phyloP scores from a whole-genome alignment of 2,888 invertebrate genomes.

The Fissipunctia ypsillon region DNA sequence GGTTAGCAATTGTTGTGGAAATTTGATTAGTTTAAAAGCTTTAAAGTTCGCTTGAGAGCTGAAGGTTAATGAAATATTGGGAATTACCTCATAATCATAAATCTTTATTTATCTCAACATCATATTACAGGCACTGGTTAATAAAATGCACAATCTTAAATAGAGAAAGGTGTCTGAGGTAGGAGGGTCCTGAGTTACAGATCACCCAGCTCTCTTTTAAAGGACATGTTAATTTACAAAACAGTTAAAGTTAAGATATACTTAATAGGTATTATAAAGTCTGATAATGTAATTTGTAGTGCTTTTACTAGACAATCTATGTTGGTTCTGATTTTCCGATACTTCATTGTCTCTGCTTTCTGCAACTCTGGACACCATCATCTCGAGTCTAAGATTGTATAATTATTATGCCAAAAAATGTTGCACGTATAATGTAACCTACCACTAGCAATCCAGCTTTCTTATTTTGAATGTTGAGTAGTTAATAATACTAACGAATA shows the following conservation, averaged over 20 bases:
- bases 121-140: too few species aligned
- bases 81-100: too few species aligned
- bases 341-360: neutral
- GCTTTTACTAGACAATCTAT: neutral
- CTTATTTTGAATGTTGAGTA: neutral
- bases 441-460: neutral
- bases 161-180: too few species aligned
- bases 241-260: too few species aligned
- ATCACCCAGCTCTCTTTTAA: too few species aligned
- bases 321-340: neutral
- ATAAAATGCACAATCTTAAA: too few species aligned
- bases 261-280: too few species aligned
- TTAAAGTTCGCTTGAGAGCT: neutral
- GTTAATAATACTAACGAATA: neutral
- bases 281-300: too few species aligned
- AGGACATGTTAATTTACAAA: too few species aligned
- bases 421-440: neutral
- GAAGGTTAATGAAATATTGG: neutral
- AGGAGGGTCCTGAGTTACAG: too few species aligned
- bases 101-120: too few species aligned
- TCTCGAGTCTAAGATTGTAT: slow-evolving; percentile 3
- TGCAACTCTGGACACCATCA: neutral
- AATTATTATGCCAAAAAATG: neutral
- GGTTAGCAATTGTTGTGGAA: slow-evolving; percentile 40
- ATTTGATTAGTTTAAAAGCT: too few species aligned